These are phyloP conservation scores for Doryteuthis pealeii DNA, from an alignment of 1,140 invertebrate genomes.

Conservation along the genomic window DNA sequence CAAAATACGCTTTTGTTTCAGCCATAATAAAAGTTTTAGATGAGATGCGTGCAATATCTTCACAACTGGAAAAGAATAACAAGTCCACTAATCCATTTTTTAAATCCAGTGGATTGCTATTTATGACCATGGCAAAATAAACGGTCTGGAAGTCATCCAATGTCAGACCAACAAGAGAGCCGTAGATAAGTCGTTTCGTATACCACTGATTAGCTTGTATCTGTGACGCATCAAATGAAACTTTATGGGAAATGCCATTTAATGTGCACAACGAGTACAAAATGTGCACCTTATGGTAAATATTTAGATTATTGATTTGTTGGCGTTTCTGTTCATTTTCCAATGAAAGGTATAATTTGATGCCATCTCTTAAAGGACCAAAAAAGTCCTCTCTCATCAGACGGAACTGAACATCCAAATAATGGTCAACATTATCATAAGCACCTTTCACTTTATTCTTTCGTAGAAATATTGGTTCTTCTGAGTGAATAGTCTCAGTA, in stretches of 20 bases:
- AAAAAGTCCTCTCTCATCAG: constrained; percentile 73
- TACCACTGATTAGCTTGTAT: constrained; percentile 51
- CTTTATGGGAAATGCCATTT: constrained; percentile 35
- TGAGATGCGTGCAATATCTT: constrained; percentile 17
- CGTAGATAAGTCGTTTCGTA: constrained; percentile 70
- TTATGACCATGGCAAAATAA: constrained; percentile 69
- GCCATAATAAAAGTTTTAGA: constrained; percentile 53
- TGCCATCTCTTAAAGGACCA: constrained; percentile 58
- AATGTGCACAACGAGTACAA: constrained; percentile 40
- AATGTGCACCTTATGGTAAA: constrained; percentile 44
- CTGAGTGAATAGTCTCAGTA: constrained; percentile 40
- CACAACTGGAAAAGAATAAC: constrained; percentile 56
- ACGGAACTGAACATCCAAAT: constrained; percentile 77
- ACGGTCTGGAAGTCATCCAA: constrained; percentile 70
- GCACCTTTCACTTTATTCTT: constrained; percentile 67
- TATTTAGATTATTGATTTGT: constrained; percentile 31
- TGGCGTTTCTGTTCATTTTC: constrained; percentile 15
- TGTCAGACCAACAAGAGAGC: constrained; percentile 74
- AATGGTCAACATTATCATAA: constrained; percentile 70
- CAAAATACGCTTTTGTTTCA: constrained; percentile 64
- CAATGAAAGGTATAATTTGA: constrained; percentile 36
- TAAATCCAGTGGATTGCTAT: constrained; percentile 61
- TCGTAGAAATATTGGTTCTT: constrained; percentile 60
- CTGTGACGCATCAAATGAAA: constrained; percentile 46
- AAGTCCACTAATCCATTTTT: constrained; percentile 41